Base-by-base conservation (phyloP, 2,888 invertebrate genomes). In the Arrhopalites spinosus region DNA sequence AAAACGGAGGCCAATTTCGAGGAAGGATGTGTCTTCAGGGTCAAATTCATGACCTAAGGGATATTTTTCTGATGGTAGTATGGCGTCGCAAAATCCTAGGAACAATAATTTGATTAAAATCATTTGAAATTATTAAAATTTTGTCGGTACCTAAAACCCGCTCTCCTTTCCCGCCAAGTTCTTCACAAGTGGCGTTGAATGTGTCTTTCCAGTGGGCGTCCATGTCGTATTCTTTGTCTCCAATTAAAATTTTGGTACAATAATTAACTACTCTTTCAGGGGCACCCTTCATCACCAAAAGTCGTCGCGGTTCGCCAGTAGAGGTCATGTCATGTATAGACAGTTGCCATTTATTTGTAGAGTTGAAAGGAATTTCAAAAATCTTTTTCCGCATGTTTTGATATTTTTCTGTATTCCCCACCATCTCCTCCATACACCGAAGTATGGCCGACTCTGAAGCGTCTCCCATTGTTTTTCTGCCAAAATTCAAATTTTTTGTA, bases 101-200 rank as follows among this genome's bases (percentile, higher is more conserved):
- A 61, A 30, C n/a, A 29, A 72, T 7, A 36, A 36, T 17, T 20
- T 69, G 8, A 45, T 50, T 23, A 17, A 50, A 45, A 43, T 68
- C 36, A 17, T 15, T n/a, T 59, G 11, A n/a, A 17, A 11, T 15
- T n/a, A 59, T 20, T 59, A 15, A 17, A 59, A 20, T 20, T 59
- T 20, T 59, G n/a, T n/a, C 17, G n/a, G 5, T 56, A 83, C 84
- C 89, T 68, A 94, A 88, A 0, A 95, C 94, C 76, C 95, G 89
- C 85, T 95, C 95, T 47, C 95, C 95, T 86, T 93, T 90, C 80
- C 92, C 92, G 72, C 94, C 20, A 74, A 96, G 86, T 85, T 92
- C 92, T 76, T 91, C 88, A 84, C 94, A 93, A 74, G 90, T 89
- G 56, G 88, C 87, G 83, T 90, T 89, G 29, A 91, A 86, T 66